phyloP scores from a whole-genome alignment of 1,140 invertebrate species.

The Drosophila sechellia region DNA sequence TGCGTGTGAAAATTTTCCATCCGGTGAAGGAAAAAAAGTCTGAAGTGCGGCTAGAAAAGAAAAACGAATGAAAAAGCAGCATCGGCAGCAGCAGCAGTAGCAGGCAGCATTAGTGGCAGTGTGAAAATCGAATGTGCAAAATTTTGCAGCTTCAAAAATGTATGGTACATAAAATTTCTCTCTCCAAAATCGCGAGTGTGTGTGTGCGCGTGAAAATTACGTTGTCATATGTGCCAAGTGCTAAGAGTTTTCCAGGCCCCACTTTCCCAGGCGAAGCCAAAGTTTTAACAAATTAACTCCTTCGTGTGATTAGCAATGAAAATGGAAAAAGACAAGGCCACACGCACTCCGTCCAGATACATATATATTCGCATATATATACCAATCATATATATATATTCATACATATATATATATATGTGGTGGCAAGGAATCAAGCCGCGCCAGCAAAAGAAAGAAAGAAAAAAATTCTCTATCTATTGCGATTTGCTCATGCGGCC shows the following conservation, averaged over 20 bases:
- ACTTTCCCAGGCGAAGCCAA: conserved; percentile 5
- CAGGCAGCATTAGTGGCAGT: conserved; percentile 19
- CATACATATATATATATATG: background rate
- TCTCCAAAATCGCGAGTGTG: conserved; percentile 30
- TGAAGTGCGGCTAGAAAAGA: conserved; percentile 20
- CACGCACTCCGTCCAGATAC: conserved; percentile 4
- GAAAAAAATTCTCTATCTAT: conserved; percentile 84
- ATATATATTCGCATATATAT: conserved; percentile 6
- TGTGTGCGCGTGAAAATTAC: conserved; percentile 70
- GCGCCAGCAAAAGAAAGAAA: conserved; percentile 53
- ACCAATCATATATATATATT: conserved; percentile 12
- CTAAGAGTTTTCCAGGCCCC: conserved; percentile 43
- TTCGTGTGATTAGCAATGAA: conserved; percentile 40
- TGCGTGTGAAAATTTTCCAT: conserved; percentile 29
- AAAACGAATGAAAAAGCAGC: conserved; percentile 14
- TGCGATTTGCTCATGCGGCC: conserved; percentile 83
- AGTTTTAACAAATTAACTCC: conserved; percentile 22
- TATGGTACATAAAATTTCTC: conserved; percentile 79
- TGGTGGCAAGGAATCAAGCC: conserved; percentile 65
- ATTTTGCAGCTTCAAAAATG: conserved; percentile 72
- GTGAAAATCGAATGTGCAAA: conserved; percentile 56
- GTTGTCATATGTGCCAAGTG: conserved; percentile 81
- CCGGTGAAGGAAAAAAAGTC: conserved; percentile 6
- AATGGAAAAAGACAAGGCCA: conserved; percentile 63
- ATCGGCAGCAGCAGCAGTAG: conserved; percentile 8